Conservation (phyloP, 2,797 vertebrate genomes). For the Falco novaeseelandiae region DNA sequence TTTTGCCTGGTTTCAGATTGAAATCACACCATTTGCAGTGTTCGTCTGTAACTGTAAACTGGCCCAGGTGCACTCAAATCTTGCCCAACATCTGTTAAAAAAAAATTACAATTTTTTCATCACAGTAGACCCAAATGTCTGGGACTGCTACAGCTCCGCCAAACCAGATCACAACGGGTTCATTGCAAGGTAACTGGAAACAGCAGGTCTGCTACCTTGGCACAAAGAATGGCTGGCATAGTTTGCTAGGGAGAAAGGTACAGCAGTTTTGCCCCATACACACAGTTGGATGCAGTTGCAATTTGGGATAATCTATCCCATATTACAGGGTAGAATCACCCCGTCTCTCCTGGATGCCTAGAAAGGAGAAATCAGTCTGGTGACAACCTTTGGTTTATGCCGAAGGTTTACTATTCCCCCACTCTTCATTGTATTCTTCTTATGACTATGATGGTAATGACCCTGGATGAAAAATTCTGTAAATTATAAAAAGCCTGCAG, state of each 20-base stretch:
- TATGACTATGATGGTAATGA: constrained; percentile 19
- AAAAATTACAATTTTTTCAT: neutral
- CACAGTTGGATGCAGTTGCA: neutral
- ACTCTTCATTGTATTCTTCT: constrained; percentile 51
- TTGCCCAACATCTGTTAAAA: neutral
- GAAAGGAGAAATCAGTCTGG: constrained; percentile 4
- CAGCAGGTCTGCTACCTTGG: neutral
- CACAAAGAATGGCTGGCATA: neutral
- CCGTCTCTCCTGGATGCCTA: neutral
- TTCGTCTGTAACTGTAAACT: neutral
- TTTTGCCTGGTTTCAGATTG: neutral
- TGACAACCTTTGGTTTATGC: neutral
- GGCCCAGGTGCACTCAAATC: neutral
- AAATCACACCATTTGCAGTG: neutral
- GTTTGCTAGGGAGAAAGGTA: neutral
- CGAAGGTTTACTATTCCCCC: neutral
- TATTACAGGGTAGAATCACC: neutral
- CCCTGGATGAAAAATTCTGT: constrained; percentile 42
- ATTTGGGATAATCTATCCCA: neutral
- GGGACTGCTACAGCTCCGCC: neutral
- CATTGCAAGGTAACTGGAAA: neutral
- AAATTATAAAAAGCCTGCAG: constrained; percentile 49
- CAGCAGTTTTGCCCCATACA: neutral
- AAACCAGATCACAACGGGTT: neutral
- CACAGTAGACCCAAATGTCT: neutral